phyloP scores from a whole-genome alignment of 1,140 invertebrate genomes.

The Aphelenchoides avenae region DNA sequence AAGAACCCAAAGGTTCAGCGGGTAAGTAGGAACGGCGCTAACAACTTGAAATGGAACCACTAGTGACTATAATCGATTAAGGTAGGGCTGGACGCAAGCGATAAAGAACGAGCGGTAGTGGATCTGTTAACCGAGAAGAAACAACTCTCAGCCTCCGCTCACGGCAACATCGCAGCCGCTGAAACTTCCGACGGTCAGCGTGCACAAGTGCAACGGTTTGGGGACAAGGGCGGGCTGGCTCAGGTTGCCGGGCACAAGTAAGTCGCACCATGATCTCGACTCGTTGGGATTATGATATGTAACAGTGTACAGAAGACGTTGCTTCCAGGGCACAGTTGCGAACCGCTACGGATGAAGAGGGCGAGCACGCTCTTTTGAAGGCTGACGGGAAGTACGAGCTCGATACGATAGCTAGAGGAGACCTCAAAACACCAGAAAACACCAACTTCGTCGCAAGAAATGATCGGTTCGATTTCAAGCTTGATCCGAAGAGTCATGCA shows the following conservation, averaged over 20 bases:
- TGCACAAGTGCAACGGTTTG: slow-evolving; percentile 56
- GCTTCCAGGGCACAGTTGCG: slow-evolving; percentile 49
- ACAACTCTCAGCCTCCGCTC: slow-evolving; percentile 47
- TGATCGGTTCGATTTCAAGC: slow-evolving; percentile 53
- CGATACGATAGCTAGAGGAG: slow-evolving; percentile 51
- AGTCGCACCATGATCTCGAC: background rate
- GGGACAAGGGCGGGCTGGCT: slow-evolving; percentile 55
- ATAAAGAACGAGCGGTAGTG: slow-evolving; percentile 53
- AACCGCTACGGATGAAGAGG: slow-evolving; percentile 44
- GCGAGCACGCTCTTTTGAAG: slow-evolving; percentile 50
- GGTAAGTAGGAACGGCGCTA: slow-evolving; percentile 20
- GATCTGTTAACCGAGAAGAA: slow-evolving; percentile 51
- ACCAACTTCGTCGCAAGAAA: slow-evolving; percentile 54
- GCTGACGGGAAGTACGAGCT: slow-evolving; percentile 59
- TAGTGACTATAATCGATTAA: slow-evolving; percentile 22
- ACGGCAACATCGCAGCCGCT: slow-evolving; percentile 55
- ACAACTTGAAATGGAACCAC: slow-evolving; percentile 6
- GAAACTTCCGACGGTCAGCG: slow-evolving; percentile 51
- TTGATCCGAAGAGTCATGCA: slow-evolving; percentile 48
- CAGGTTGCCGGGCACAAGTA: slow-evolving; percentile 56
- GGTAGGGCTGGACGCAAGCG: slow-evolving; percentile 54
- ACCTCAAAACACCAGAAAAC: slow-evolving; percentile 41
- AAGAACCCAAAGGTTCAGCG: slow-evolving; percentile 44
- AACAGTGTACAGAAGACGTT: slow-evolving; percentile 2
- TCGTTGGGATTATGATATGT: background rate